Conservation (phyloP, 2,113 vertebrate species). For the Bubalus kerabau region DNA sequence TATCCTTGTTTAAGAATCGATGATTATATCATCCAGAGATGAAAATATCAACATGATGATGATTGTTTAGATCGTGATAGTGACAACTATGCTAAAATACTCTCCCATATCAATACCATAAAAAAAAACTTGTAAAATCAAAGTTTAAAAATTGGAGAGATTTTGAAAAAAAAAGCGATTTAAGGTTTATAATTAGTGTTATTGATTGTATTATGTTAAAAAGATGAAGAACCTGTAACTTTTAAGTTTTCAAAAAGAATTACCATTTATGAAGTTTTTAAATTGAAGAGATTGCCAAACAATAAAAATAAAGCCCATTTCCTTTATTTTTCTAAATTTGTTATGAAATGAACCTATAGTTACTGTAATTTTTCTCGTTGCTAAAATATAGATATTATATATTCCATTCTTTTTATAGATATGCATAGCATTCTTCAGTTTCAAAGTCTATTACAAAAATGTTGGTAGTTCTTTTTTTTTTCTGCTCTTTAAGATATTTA, state of each 20-base stretch:
- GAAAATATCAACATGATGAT: background rate
- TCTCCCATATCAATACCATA: background rate
- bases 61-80: background rate
- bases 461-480: background rate
- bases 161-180: background rate
- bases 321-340: background rate
- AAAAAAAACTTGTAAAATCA: background rate
- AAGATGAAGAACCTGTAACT: background rate
- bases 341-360: background rate
- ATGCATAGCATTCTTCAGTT: background rate
- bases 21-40: background rate
- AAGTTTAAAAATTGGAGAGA: background rate
- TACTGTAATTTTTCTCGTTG: background rate
- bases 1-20: background rate
- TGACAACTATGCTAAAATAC: background rate
- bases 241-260: background rate
- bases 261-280: background rate
- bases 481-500: background rate
- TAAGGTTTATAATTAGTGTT: background rate
- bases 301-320: background rate
- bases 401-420: background rate
- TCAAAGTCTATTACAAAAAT: background rate
- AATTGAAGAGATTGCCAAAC: background rate
- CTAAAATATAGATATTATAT: background rate
- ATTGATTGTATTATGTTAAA: background rate